These are phyloP conservation scores for Falco naumanni DNA, from an alignment of 2,797 vertebrate species.

Conservation along the genomic window DNA sequence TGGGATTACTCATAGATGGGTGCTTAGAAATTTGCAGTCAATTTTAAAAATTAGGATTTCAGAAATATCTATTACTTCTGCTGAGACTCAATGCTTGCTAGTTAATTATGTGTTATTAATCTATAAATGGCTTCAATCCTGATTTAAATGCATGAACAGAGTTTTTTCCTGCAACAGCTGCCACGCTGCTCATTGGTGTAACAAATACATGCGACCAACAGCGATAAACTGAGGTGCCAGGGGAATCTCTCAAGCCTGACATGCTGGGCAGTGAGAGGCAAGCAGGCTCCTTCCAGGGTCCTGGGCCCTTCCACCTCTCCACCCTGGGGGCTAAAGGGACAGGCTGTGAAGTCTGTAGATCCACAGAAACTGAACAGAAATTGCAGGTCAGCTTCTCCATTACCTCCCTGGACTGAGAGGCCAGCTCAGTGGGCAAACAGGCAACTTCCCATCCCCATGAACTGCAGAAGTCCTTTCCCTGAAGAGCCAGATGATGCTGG, in stretches of 20 bases:
- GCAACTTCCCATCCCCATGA: not conserved
- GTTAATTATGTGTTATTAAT: not conserved
- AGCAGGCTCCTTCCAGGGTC: not conserved
- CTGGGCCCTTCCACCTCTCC: not conserved
- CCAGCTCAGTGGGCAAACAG: not conserved
- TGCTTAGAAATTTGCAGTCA: not conserved
- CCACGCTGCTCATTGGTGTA: not conserved
- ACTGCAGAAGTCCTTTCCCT: not conserved
- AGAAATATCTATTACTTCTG: not conserved
- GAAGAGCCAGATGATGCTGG: not conserved
- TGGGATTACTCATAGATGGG: not conserved
- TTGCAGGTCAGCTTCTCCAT: not conserved
- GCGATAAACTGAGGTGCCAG: not conserved
- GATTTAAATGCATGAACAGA: not conserved
- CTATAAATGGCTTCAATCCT: not conserved
- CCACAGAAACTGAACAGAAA: not conserved
- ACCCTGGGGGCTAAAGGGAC: not conserved
- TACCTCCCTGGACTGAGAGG: not conserved
- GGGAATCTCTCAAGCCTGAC: not conserved
- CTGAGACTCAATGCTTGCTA: not conserved
- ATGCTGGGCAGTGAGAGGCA: not conserved
- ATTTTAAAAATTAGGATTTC: not conserved
- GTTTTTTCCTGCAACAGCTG: not conserved
- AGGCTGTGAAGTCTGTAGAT: not conserved
- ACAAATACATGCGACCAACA: not conserved